Conservation (phyloP, 2,797 vertebrate species). For the Neosilurus hyrtlii region DNA sequence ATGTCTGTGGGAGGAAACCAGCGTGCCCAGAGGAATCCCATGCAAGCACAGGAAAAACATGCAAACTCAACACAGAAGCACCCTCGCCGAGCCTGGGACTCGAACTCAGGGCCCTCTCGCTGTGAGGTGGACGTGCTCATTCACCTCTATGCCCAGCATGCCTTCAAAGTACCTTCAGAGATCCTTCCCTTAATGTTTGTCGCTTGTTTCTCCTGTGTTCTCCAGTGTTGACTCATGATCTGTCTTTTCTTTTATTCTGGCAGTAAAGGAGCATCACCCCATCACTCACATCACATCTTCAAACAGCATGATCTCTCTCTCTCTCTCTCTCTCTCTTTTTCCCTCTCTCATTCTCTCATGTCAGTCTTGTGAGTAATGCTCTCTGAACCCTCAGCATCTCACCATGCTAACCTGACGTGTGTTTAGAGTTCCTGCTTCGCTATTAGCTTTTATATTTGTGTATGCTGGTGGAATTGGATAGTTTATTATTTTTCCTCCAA, state of each 20-base stretch:
- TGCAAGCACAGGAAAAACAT: no score
- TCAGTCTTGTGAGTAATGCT: not conserved
- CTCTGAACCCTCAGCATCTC: not conserved
- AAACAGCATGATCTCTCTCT: not conserved
- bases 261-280: not conserved
- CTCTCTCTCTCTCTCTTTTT: no score
- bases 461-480: no score
- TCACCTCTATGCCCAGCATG: no score
- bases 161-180: no score
- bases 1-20: no score
- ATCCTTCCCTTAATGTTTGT: not conserved
- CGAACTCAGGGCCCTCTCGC: no score
- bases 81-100: no score
- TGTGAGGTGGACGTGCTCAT: no score
- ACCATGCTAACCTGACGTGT: not conserved
- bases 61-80: no score
- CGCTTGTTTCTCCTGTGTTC: not conserved
- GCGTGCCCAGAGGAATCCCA: no score
- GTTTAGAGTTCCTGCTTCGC: not conserved
- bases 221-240: not conserved
- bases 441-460: not conserved
- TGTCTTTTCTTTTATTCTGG: not conserved
- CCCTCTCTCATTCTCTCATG: not conserved
- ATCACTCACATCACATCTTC: slow-evolving; percentile 6
- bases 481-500: not conserved